Evolutionary conservation across 2,113 vertebrate genomes (phyloP).

Genomic region (Boulengeromyrus knoepffleri): DNA sequence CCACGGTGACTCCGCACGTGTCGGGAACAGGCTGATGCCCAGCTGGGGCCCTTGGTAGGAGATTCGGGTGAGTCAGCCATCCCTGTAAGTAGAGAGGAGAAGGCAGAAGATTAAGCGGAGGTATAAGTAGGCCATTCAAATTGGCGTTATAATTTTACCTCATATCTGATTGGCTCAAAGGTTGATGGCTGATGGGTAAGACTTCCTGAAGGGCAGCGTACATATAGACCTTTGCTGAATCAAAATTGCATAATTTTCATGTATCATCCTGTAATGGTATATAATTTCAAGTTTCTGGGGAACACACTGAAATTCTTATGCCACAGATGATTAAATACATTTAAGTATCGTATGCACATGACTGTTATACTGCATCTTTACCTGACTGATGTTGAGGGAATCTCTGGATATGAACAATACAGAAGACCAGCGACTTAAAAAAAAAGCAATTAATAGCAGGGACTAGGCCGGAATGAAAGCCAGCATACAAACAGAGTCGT

Average conservation of each 20-base stretch:
- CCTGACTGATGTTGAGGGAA: not conserved
- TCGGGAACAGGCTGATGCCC: not conserved
- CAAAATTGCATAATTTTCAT: not conserved
- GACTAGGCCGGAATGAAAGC: not conserved
- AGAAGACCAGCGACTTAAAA: not conserved
- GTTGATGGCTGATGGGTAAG: not conserved
- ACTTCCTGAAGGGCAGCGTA: not conserved
- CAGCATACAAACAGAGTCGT: not conserved
- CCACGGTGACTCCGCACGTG: not conserved
- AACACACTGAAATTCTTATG: not conserved
- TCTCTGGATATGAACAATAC: not conserved
- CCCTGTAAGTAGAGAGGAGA: not conserved
- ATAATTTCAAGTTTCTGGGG: not conserved
- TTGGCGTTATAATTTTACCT: not conserved
- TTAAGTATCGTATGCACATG: not conserved
- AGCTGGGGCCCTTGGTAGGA: conserved; percentile 8
- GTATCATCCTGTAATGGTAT: not conserved
- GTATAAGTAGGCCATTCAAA: not conserved
- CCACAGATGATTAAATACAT: not conserved
- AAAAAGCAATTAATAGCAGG: not conserved
- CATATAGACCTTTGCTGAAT: not conserved
- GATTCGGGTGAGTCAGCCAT: conserved; percentile 8
- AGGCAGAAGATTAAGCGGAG: not conserved
- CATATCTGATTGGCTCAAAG: not conserved
- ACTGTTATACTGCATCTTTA: not conserved